Evolutionary conservation across 2,888 invertebrate genomes (phyloP), one percentile per base, ranked within the genome.

Genomic region (Marasmarcha lunaedactyla): DNA sequence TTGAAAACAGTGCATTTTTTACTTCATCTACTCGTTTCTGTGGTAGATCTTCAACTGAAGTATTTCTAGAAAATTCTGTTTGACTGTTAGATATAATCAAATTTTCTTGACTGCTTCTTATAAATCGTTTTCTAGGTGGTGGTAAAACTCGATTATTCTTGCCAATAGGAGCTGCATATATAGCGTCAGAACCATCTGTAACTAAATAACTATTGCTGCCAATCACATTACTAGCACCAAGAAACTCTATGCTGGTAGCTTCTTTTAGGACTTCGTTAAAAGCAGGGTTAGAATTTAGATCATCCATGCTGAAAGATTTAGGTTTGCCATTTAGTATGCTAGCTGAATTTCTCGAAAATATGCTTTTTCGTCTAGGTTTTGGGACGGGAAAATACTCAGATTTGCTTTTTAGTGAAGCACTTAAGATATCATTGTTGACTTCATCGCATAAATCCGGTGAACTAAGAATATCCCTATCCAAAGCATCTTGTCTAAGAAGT

Each of bases 291-390:
- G 45, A 51, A 47, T 64, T 63, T 6, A 84, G 50, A 54, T 78
- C 71, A 43, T 84, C 84, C 57, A 67, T 55, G 54, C 84, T 84
- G 36, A 63, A 72, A 4, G 79, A 64, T 47, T 84, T 84, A 20
- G 70, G 70, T 63, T 73, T 83, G n/a, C 79, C 78, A 36, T 77
- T 72, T 42, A 61, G 77, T 38, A 70, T 55, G 15, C 63, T 66
- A 36, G 65, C 66, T 12, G 67, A 51, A 50, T 60, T 68, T 54
- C 56, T 64, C 38, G 59, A 63, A 39, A 71, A 72, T 41, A 65
- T 61, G n/a, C 59, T 66, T 46, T 54, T 60, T 27, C 59, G 54
- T 54, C 54, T 60, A 11, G 51, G 48, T 45, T 49, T 57, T 15
- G 49, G 46, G 11, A 45, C 10, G 36, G 53, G 49, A 45, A 42